Evolutionary conservation across 2,113 vertebrate species (phyloP).

Genomic region (Cervus canadensis): DNA sequence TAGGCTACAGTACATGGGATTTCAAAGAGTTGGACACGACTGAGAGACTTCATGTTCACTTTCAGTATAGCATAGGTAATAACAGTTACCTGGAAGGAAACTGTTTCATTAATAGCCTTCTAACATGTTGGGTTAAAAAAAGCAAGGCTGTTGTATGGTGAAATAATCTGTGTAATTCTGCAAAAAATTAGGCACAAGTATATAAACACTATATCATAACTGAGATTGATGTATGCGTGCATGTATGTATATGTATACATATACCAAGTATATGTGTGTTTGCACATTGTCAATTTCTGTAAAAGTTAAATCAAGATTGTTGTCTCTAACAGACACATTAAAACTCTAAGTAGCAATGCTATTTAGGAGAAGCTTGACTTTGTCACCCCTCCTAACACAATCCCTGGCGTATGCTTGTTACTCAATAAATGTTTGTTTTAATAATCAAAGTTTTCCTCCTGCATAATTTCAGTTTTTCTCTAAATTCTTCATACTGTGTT

Average conservation of each 20-base stretch:
- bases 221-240: neutral
- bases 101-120: conserved; percentile 15
- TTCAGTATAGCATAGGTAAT: neutral
- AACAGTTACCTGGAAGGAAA: conserved; percentile 34
- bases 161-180: neutral
- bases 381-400: neutral
- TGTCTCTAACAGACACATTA: neutral
- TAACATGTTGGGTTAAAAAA: neutral
- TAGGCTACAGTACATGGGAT: neutral
- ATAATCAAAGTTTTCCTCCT: neutral
- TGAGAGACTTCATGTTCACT: neutral
- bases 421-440: neutral
- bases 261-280: neutral
- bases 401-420: neutral
- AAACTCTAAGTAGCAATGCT: neutral
- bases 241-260: rapidly evolving
- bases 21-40: neutral
- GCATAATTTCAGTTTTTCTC: neutral
- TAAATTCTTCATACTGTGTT: neutral
- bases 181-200: neutral
- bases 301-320: neutral
- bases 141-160: neutral
- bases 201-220: neutral
- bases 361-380: neutral
- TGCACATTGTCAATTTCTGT: neutral